phyloP scores from a whole-genome alignment of 2,888 invertebrate genomes.

The Hypomecis atomaria region DNA sequence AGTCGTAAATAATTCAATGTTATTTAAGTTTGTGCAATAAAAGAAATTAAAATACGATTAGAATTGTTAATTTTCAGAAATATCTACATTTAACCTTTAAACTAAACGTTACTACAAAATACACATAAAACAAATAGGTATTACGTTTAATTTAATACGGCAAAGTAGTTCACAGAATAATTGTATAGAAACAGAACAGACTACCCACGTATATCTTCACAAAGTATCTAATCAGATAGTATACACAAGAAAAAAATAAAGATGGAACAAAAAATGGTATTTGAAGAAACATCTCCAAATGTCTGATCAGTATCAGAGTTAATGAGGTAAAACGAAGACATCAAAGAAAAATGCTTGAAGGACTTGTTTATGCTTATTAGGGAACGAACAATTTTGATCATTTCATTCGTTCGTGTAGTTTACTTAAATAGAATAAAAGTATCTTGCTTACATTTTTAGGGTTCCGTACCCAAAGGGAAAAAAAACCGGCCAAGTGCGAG shows the following conservation, averaged over 20 bases:
- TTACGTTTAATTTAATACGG: too few species aligned
- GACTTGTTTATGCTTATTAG: slow-evolving; percentile 24
- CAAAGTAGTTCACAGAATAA: too few species aligned
- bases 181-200: too few species aligned
- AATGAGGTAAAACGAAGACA: slow-evolving; percentile 29
- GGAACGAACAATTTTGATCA: slow-evolving; percentile 8
- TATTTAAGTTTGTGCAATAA: too few species aligned
- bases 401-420: slow-evolving; percentile 2
- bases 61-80: too few species aligned
- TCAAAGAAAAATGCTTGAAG: slow-evolving; percentile 25
- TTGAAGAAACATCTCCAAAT: slow-evolving; percentile 25
- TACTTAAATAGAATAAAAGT: not conserved
- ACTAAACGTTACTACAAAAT: too few species aligned
- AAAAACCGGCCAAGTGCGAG: too few species aligned
- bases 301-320: slow-evolving; percentile 25
- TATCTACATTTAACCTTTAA: too few species aligned
- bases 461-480: too few species aligned
- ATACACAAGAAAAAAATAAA: slow-evolving; percentile 6
- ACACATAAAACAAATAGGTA: too few species aligned
- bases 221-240: slow-evolving; percentile 1
- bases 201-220: not conserved
- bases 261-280: slow-evolving; percentile 1
- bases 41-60: too few species aligned
- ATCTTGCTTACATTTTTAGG: not conserved
- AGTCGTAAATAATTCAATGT: too few species aligned